Conservation (phyloP, 2,113 vertebrate species). For the Gracilinanus agilis region DNA sequence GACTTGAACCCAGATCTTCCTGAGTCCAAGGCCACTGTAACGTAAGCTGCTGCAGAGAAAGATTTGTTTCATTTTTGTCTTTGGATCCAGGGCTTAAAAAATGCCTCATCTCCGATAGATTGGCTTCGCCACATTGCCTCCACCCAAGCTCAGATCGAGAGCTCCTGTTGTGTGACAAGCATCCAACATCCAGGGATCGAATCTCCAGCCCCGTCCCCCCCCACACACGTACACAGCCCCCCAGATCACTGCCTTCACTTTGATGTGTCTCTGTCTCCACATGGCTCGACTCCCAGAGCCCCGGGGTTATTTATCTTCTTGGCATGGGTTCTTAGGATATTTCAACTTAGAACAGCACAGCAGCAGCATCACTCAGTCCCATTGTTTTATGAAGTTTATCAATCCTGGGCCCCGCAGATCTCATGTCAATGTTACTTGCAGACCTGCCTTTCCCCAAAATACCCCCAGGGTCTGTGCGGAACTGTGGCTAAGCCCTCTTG, state of each 20-base stretch:
- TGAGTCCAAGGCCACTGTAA: background rate
- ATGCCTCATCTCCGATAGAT: background rate
- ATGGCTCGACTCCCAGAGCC: conserved; percentile 67
- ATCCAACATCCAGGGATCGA: background rate
- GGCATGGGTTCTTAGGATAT: conserved; percentile 77
- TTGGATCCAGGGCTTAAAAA: background rate
- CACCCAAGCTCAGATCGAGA: background rate
- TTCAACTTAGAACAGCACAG: conserved; percentile 67
- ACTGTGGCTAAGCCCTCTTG: conserved; percentile 4
- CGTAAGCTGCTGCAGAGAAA: background rate
- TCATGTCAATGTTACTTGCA: conserved; percentile 75
- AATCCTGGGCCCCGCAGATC: conserved; percentile 67
- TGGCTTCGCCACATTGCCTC: background rate
- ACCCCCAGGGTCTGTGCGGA: conserved; percentile 9
- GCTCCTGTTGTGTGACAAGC: background rate
- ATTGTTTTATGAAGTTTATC: conserved; percentile 79
- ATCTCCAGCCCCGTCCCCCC: background rate
- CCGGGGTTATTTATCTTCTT: conserved; percentile 79
- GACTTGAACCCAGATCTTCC: background rate
- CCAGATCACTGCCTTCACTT: conserved; percentile 64
- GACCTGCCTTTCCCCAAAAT: conserved; percentile 46
- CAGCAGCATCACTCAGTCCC: conserved; percentile 71
- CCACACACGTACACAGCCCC: conserved; percentile 55
- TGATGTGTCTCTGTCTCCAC: conserved; percentile 75
- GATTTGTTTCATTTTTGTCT: background rate